These are phyloP conservation scores for Poecilia latipinna DNA, from an alignment of 2,113 vertebrate species.

Conservation along the genomic window DNA sequence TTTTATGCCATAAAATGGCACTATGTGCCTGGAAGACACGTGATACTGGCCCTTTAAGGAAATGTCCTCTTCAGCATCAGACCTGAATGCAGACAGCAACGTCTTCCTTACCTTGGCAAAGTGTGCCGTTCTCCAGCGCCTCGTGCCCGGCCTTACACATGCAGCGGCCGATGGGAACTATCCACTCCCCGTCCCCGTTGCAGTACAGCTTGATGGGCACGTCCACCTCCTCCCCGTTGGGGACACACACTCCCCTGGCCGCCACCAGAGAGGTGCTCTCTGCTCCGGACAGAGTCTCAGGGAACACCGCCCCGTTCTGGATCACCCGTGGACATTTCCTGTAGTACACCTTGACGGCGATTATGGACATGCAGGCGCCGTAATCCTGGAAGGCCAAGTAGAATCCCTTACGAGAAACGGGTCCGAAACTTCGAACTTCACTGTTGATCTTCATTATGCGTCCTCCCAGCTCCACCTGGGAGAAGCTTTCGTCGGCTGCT, in stretches of 20 bases:
- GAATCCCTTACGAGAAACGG: conserved; percentile 91
- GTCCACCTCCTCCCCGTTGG: conserved; percentile 94
- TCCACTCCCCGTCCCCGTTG: conserved; percentile 95
- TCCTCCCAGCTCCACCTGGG: conserved; percentile 92
- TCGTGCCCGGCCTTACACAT: conserved; percentile 92
- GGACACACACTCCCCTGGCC: conserved; percentile 89
- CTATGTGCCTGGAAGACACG: too few species aligned
- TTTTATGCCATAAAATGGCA: background rate
- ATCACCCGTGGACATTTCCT: conserved; percentile 90
- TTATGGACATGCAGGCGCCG: conserved; percentile 95
- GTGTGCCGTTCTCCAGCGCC: conserved; percentile 86
- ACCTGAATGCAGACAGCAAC: background rate
- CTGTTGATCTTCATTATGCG: conserved; percentile 98
- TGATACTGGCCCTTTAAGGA: background rate
- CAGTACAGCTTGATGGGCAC: conserved; percentile 78
- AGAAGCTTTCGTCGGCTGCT: conserved; percentile 95
- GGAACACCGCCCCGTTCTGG: conserved; percentile 91
- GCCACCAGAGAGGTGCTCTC: conserved; percentile 95
- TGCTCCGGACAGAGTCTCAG: conserved; percentile 94
- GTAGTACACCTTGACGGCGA: conserved; percentile 93
- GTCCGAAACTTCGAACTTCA: conserved; percentile 93
- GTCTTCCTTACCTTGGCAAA: conserved; percentile 79
- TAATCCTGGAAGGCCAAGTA: conserved; percentile 98
- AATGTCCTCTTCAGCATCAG: background rate
- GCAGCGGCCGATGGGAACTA: conserved; percentile 96